Percentiles rank a stretch among this genome's conserved stretches.
phyloP scores from a whole-genome alignment of 2,888 invertebrate species.

The Neria commutata region DNA sequence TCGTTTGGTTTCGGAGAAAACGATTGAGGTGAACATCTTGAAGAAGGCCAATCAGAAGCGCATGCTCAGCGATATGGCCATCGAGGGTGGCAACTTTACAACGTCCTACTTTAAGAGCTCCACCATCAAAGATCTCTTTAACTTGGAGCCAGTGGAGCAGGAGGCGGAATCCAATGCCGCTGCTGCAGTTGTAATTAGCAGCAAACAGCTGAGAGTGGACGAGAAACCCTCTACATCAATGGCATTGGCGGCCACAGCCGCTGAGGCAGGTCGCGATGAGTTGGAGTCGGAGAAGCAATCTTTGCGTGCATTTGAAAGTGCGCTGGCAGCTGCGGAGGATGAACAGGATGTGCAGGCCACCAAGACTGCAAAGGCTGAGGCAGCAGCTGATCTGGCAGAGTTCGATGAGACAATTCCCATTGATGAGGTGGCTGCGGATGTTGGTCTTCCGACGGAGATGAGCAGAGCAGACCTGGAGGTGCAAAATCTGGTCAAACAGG shows the following conservation, averaged over 20 bases:
- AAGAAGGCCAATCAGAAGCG: constrained; percentile 99
- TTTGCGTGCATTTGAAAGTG: constrained; percentile 75
- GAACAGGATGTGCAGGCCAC: constrained; percentile 94
- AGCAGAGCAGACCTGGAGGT: constrained; percentile 78
- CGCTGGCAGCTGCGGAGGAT: constrained; percentile 91
- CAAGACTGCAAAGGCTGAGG: constrained; percentile 86
- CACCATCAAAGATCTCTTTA: constrained; percentile 93
- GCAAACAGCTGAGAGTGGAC: constrained; percentile 17
- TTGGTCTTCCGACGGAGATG: constrained; percentile 64
- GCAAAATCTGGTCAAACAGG: constrained; percentile 74
- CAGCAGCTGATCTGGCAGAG: constrained; percentile 87
- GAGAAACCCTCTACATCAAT: constrained; percentile 43
- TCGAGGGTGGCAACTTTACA: constrained; percentile 98
- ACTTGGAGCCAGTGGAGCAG: constrained; percentile 67
- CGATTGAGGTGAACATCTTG: constrained; percentile 98
- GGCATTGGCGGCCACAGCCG: constrained; percentile 27
- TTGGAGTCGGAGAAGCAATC: constrained; percentile 66
- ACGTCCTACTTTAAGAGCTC: constrained; percentile 92
- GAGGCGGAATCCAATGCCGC: constrained; percentile 64
- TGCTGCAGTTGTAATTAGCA: constrained; percentile 21
- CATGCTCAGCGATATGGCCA: constrained; percentile 93
- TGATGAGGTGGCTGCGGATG: constrained; percentile 66
- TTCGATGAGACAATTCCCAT: constrained; percentile 95
- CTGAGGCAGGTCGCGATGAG: constrained; percentile 28
- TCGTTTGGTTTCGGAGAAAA: constrained; percentile 93